Base-by-base conservation (phyloP, 2,888 invertebrate species). In the Gymnocheta viridis region DNA sequence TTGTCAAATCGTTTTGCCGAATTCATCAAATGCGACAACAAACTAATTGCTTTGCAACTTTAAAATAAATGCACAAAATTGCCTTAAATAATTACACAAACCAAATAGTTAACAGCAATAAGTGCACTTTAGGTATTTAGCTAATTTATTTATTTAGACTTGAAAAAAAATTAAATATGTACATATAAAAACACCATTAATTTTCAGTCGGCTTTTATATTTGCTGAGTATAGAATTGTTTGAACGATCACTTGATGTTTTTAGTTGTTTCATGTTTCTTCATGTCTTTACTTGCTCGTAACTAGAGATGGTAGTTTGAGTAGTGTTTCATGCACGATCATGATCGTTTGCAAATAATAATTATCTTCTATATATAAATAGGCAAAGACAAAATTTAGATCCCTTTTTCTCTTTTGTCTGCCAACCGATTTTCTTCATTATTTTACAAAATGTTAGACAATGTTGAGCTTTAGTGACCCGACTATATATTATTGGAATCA, bases 1-100 rank as follows among this genome's bases (percentile, higher is more conserved):
- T 67, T 58, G 47, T 19, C 76, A 66, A 77, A 77, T 67, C 12
- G 27, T 58, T 77, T 77, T 35, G 2, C 10, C 6, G 54, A 41
- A 60, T 73, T 60, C 19, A 54, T 38, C 12, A 38, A 62, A 62
- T 29, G 22, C 17, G 29, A 49, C 6, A 54, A 64, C 38, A 14
- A 64, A 32, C 74, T 64, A 54, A 64, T 62, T 73, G 51, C 1
- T 73, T 73, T 35, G 24, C 70, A 70, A 32, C 29, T 70, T 29
- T 56, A 3, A n/a, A 44, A 74, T 38, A 38, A 27, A 60, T 38
- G 32, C 38, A 17, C 14, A 62, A 41, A 62, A 41, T 62, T 19
- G 38, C 73, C 62, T 74, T 62, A 62, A 62, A 73, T 73, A 38
- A 38, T 19, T 38, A 38, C 2, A 17, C 19, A 19, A 54, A 27